Conservation (phyloP, 2,797 vertebrate genomes). For the Moxostoma hubbsi region DNA sequence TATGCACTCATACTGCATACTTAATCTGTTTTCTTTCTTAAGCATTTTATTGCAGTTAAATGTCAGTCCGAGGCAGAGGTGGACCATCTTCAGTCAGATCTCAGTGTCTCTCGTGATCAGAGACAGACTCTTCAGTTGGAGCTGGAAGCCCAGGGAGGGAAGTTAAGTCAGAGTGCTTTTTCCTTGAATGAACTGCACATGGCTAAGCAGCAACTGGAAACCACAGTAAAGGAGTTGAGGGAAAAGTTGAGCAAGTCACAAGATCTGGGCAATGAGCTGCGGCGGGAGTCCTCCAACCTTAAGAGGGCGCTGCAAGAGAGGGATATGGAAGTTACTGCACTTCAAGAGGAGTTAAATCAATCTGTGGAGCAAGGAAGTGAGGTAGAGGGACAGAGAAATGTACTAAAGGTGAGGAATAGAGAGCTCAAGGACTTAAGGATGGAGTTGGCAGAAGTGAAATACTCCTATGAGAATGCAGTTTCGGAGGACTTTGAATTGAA, state of each 20-base stretch:
- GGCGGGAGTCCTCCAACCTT: conserved; percentile 77
- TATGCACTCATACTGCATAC: too few species aligned
- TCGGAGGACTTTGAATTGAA: conserved; percentile 84
- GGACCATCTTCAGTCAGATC: conserved; percentile 74
- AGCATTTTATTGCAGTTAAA: conserved; percentile 92
- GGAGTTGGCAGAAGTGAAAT: conserved; percentile 78
- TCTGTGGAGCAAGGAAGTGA: conserved; percentile 60
- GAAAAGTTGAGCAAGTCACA: conserved; percentile 81
- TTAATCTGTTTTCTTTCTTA: conserved; percentile 56
- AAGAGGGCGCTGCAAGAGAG: conserved; percentile 77
- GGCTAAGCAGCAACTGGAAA: conserved; percentile 84
- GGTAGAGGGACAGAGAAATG: conserved; percentile 55
- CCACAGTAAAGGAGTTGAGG: conserved; percentile 78
- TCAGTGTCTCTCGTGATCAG: conserved; percentile 77
- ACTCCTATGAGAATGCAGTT: conserved; percentile 76
- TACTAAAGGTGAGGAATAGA: conserved; percentile 73
- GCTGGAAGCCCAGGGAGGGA: conserved; percentile 81
- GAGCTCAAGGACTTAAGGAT: conserved; percentile 80
- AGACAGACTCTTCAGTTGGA: conserved; percentile 77
- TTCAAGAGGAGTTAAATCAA: conserved; percentile 68
- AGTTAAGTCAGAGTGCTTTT: conserved; percentile 82
- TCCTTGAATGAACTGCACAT: conserved; percentile 86
- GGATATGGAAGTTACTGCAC: conserved; percentile 75
- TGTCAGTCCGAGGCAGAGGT: conserved; percentile 77
- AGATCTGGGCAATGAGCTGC: conserved; percentile 71